Conservation (phyloP, 2,113 vertebrate species). For the Anguilla rostrata region DNA sequence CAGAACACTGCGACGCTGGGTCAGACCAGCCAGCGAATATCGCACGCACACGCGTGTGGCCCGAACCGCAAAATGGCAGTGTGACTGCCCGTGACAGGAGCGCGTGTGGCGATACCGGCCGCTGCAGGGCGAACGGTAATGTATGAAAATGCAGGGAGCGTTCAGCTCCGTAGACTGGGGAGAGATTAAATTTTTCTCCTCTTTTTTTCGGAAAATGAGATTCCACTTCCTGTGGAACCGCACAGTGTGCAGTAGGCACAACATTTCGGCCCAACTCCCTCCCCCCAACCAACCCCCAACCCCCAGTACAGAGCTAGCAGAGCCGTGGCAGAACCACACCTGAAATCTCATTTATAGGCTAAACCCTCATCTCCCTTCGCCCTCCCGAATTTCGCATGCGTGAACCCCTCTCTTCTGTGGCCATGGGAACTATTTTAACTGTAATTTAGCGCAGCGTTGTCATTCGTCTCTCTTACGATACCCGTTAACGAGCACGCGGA, state of each 20-base stretch:
- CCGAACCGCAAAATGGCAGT: not conserved
- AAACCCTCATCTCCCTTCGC: not conserved
- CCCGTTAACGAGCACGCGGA: not conserved
- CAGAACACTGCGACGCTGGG: not conserved
- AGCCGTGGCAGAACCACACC: not conserved
- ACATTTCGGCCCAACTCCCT: not conserved
- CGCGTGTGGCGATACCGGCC: not conserved
- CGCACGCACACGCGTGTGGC: not conserved
- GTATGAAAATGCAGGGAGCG: not conserved
- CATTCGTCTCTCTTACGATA: too few species aligned
- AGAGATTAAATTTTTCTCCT: not conserved
- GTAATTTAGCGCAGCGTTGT: not conserved
- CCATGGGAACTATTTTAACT: not conserved
- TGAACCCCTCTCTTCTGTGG: too few species aligned
- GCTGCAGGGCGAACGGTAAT: not conserved
- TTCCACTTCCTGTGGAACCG: not conserved
- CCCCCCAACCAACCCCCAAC: not conserved
- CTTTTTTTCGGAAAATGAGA: not conserved
- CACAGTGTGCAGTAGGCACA: not conserved
- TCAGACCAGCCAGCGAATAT: not conserved
- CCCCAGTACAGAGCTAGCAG: not conserved
- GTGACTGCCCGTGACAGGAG: not conserved
- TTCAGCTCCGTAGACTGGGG: not conserved
- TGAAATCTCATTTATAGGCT: not conserved
- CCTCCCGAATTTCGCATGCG: too few species aligned